Evolutionary conservation across 2,113 vertebrate species (phyloP).

Genomic region (Sinocyclocheilus rhinocerous): DNA sequence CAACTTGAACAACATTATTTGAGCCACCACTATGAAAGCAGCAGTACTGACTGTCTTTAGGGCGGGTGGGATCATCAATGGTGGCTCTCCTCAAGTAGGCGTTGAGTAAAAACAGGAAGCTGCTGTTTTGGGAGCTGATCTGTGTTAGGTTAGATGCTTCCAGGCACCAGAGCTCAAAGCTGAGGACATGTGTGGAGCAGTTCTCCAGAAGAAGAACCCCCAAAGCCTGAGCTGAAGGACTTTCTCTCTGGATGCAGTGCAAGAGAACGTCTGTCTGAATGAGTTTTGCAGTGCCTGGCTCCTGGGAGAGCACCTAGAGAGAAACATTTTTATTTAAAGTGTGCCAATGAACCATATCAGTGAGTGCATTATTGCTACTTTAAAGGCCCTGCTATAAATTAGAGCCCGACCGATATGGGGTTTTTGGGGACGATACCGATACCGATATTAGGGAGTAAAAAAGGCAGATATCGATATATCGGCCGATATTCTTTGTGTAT

Average conservation of each 20-base stretch:
- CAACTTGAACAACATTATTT: neutral
- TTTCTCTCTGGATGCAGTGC: slow-evolving; percentile 77
- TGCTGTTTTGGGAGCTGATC: slow-evolving; percentile 66
- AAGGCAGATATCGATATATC: too few species aligned
- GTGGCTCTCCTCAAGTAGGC: slow-evolving; percentile 74
- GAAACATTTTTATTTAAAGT: neutral
- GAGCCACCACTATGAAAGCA: neutral
- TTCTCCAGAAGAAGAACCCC: slow-evolving; percentile 76
- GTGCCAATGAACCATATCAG: neutral
- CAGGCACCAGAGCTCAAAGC: slow-evolving; percentile 88
- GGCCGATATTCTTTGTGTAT: too few species aligned
- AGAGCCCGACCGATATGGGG: too few species aligned
- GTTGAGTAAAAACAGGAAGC: slow-evolving; percentile 78
- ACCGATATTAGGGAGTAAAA: too few species aligned
- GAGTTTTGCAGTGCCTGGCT: slow-evolving; percentile 73
- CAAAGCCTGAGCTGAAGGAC: slow-evolving; percentile 63
- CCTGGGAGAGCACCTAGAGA: slow-evolving; percentile 67
- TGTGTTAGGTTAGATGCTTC: slow-evolving; percentile 57
- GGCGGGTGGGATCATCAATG: slow-evolving; percentile 63
- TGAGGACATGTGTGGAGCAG: slow-evolving; percentile 81
- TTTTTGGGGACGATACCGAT: too few species aligned
- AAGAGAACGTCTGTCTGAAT: slow-evolving; percentile 75
- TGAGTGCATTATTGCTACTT: neutral
- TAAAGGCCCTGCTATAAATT: neutral
- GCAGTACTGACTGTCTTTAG: slow-evolving; percentile 66